Evolutionary conservation across 2,113 vertebrate genomes (phyloP).

Genomic region (Catharus minimus): DNA sequence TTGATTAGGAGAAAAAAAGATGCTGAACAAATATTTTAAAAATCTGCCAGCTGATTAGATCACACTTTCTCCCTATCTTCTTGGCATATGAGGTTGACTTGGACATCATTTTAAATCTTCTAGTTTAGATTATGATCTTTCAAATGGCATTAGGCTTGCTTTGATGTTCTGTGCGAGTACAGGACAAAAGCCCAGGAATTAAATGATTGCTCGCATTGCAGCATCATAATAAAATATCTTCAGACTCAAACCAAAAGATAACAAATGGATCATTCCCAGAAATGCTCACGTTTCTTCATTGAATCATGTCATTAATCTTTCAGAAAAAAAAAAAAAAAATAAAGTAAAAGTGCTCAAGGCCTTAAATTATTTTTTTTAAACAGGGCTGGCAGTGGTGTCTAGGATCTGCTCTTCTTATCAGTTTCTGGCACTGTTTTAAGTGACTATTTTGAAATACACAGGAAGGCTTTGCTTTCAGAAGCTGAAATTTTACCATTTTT

Average conservation of each 20-base stretch:
- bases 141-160: constrained; percentile 34
- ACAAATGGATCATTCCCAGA: neutral
- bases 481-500: neutral
- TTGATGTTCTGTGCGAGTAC: neutral
- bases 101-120: constrained; percentile 26
- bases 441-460: neutral
- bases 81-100: neutral
- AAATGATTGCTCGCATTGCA: neutral
- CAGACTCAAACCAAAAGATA: neutral
- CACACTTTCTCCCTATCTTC: constrained; percentile 4
- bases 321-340: neutral
- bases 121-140: constrained; percentile 42
- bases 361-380: neutral
- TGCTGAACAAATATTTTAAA: constrained; percentile 44
- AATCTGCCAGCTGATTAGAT: constrained; percentile 29
- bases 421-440: neutral
- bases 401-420: neutral
- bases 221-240: neutral
- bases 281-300: neutral
- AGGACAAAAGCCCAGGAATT: constrained; percentile 35
- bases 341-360: neutral
- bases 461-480: neutral
- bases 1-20: constrained; percentile 16
- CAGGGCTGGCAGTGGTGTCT: neutral
- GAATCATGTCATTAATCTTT: neutral